phyloP scores from a whole-genome alignment of 2,113 vertebrate species.

The Leptobrachium ailaonicum region DNA sequence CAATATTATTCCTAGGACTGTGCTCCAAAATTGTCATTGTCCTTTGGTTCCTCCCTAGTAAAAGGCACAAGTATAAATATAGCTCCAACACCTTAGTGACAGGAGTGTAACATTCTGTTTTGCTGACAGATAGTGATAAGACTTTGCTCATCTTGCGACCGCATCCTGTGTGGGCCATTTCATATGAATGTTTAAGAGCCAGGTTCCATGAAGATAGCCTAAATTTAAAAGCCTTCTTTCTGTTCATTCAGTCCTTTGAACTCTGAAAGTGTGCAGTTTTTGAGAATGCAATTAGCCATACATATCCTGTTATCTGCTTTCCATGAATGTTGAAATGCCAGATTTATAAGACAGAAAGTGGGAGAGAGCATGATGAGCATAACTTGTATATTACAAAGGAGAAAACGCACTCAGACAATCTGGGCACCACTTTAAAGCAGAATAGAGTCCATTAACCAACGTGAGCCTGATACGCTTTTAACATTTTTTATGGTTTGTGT shows the following conservation, averaged over 20 bases:
- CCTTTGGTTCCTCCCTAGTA: no score
- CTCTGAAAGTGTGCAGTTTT: no score
- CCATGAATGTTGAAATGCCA: neutral
- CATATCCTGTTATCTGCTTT: constrained; percentile 16
- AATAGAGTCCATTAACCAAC: constrained; percentile 45
- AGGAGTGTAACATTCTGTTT: constrained; percentile 25
- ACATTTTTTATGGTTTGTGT: constrained; percentile 32
- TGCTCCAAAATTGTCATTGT: no score
- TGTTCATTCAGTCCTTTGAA: no score
- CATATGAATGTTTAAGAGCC: constrained; percentile 25
- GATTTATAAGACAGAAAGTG: constrained; percentile 16
- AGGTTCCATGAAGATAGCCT: constrained; percentile 34
- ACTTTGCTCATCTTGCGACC: constrained; percentile 7
- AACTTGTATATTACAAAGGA: constrained; percentile 21
- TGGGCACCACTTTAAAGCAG: constrained; percentile 34
- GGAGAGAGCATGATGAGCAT: constrained; percentile 25
- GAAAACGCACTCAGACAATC: constrained; percentile 10
- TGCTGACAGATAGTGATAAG: constrained; percentile 29
- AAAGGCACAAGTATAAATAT: constrained; percentile 13
- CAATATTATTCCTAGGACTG: no score
- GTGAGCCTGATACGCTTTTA: constrained; percentile 43
- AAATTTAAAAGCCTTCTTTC: constrained; percentile 27
- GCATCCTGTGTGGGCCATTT: constrained; percentile 41
- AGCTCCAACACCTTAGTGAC: constrained; percentile 28
- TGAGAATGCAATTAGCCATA: neutral